phyloP scores from a whole-genome alignment of 2,113 vertebrate species.

The Otocyon megalotis region DNA sequence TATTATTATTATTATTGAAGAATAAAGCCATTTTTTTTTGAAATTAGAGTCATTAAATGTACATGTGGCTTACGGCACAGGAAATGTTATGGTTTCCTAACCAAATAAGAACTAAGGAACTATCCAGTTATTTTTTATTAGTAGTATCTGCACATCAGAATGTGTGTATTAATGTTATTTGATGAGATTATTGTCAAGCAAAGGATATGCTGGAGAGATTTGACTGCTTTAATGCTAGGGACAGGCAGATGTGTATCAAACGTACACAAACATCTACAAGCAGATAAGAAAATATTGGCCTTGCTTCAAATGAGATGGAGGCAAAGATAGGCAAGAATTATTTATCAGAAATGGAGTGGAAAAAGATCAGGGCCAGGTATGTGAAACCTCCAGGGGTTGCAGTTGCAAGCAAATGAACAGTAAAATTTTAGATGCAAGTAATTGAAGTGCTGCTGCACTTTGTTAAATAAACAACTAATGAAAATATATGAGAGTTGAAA shows the following conservation, averaged over 20 bases:
- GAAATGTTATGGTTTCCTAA: constrained; percentile 46
- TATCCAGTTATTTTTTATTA: background rate
- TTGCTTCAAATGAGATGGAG: constrained; percentile 67
- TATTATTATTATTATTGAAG: background rate
- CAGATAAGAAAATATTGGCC: constrained; percentile 73
- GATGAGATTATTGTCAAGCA: constrained; percentile 56
- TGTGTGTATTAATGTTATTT: constrained; percentile 55
- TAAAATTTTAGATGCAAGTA: constrained; percentile 77
- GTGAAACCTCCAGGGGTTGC: constrained; percentile 61
- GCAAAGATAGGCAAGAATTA: constrained; percentile 76
- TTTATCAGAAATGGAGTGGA: constrained; percentile 80
- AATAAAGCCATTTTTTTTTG: background rate
- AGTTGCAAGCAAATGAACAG: constrained; percentile 70
- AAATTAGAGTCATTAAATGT: background rate
- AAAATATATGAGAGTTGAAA: constrained; percentile 59
- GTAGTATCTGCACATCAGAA: constrained; percentile 33
- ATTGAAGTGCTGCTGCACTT: constrained; percentile 79
- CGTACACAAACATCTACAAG: constrained; percentile 51
- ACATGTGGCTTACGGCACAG: background rate
- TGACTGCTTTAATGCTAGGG: constrained; percentile 58
- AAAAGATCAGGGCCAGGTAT: constrained; percentile 73
- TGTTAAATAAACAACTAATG: constrained; percentile 75
- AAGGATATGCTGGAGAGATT: constrained; percentile 55
- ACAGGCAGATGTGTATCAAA: constrained; percentile 16
- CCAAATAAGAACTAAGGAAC: constrained; percentile 58